Evolutionary conservation across 2,797 vertebrate genomes (phyloP), one percentile per base, ranked within the genome.

Genomic region (Xenops minutus): DNA sequence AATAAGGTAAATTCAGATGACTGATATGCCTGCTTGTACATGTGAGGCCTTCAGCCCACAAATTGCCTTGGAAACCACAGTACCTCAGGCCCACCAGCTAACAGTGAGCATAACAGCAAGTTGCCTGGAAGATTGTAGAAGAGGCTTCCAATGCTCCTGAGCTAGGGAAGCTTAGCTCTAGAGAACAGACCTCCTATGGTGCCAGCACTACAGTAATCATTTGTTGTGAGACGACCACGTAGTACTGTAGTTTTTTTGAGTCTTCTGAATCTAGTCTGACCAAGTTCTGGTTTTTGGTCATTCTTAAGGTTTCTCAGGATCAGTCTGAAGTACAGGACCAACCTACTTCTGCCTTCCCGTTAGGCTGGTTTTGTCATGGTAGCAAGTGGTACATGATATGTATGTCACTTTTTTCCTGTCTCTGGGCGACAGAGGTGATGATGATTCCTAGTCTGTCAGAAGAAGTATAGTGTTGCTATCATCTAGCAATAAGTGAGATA

Each of bases 21-120:
- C 21, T 69, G 26, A 6, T 43, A 19, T 37, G 51, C 17, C 26
- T 74, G 24, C 30, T 89, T 51, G 10, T 64, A 62, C 2, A 6
- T 44, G 37, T 12, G 41, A 88, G 32, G 48, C 34, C 78, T 71
- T 69, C 75, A 78, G 61, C 49, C 43, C 71, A 51, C 79, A 75
- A 20, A 52, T 93, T 73, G 30, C 69, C 79, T 58, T 88, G 83
- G 89, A 95, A 95, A 94, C 85, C 12, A 32, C 43, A 64, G n/a
- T 64, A 16, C 23, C 29, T 72, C 14, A 23, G 30, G 39, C 36
- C 49, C n/a, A 55, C 44, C 12, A 14, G 48, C 48, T 71, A 91
- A 55, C 52, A 72, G 14, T 43, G 37, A 51, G 6, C 6, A 4
- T 30, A 83, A 49, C 17, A 74, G 15, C 23, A 68, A n/a, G 10